Conservation (phyloP, 2,888 invertebrate species). For the Dynastes maya region DNA sequence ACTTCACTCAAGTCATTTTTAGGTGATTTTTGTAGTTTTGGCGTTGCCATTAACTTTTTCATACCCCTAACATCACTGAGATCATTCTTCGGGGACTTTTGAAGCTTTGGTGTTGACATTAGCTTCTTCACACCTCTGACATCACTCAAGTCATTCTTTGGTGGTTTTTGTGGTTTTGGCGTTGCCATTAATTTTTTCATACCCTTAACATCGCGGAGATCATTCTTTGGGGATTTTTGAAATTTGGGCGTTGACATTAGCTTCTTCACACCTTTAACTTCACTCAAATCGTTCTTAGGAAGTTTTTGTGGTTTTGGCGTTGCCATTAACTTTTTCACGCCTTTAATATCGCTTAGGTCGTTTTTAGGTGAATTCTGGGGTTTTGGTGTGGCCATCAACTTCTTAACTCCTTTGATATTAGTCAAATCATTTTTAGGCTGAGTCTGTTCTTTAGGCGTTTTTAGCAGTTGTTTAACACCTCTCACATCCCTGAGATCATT, state of each 20-base stretch:
- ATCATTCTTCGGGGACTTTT: constrained; percentile 62
- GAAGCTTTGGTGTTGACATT: constrained; percentile 59
- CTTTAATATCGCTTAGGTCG: constrained; percentile 66
- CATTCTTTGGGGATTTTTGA: constrained; percentile 63
- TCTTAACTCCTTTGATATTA: constrained; percentile 66
- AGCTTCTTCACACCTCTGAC: constrained; percentile 66
- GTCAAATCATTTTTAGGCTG: constrained; percentile 66
- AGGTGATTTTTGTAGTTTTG: constrained; percentile 62
- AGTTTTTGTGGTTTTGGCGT: constrained; percentile 57
- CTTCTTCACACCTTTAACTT: constrained; percentile 66
- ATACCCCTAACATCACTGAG: constrained; percentile 59
- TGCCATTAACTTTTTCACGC: constrained; percentile 61
- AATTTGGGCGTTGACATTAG: constrained; percentile 57
- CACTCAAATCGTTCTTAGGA: constrained; percentile 66
- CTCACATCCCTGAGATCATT: constrained; percentile 67
- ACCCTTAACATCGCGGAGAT: constrained; percentile 64
- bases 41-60: constrained; percentile 55
- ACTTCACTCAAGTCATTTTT: constrained; percentile 66
- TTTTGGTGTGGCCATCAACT: constrained; percentile 54
- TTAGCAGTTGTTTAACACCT: constrained; percentile 63
- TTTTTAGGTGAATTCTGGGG: constrained; percentile 62
- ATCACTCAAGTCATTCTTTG: constrained; percentile 65
- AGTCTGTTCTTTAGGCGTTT: constrained; percentile 54
- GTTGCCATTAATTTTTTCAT: constrained; percentile 56
- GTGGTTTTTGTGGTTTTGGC: constrained; percentile 58